Evolutionary conservation across 2,113 vertebrate genomes (phyloP).

Genomic region (Scomber scombrus): DNA sequence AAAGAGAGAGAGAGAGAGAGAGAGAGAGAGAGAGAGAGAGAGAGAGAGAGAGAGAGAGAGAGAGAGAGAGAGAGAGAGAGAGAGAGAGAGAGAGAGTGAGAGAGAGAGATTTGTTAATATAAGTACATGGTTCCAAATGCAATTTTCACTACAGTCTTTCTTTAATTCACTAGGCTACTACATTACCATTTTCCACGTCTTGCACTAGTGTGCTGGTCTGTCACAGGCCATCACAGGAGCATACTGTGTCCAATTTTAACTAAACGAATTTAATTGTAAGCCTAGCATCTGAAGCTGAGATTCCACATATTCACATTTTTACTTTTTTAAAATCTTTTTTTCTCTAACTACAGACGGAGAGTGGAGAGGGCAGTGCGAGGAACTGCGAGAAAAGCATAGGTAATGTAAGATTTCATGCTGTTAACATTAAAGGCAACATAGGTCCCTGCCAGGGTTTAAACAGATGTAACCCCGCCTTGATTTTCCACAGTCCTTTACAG

Average conservation of each 20-base stretch:
- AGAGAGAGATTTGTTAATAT: not conserved
- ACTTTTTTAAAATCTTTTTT: not conserved
- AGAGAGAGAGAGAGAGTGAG: not conserved
- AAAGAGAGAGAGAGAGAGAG: too few species aligned
- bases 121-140: constrained; percentile 7
- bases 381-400: not conserved
- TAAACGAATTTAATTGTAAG: not conserved
- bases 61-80: not conserved
- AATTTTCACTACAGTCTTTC: not conserved
- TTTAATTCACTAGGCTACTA: constrained; percentile 7
- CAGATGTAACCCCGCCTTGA: constrained; percentile 81
- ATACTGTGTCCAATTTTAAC: not conserved
- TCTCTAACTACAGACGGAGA: not conserved
- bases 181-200: not conserved
- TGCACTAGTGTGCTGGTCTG: not conserved
- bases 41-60: too few species aligned
- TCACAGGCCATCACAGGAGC: not conserved
- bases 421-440: constrained; percentile 38
- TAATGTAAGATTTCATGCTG: not conserved
- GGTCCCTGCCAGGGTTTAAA: constrained; percentile 43
- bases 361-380: not conserved
- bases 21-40: too few species aligned
- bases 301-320: not conserved
- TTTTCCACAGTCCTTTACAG: constrained; percentile 58
- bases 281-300: not conserved